Evolutionary conservation across 1,140 invertebrate genomes (phyloP).

Genomic region (Chrysoperla carnea): DNA sequence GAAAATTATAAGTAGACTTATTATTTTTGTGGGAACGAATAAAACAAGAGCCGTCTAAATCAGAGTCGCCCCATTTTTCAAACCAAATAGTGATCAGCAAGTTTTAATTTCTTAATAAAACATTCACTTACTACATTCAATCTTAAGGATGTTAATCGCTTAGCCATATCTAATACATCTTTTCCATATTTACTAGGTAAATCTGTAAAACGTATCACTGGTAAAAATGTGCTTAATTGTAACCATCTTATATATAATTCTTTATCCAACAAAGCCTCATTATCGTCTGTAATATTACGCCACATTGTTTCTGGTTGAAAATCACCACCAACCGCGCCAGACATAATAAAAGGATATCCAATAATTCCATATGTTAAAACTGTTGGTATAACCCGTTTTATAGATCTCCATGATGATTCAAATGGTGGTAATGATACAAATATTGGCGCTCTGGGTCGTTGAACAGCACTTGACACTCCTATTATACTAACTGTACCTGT

Average conservation of each 20-base stretch:
- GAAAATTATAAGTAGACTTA: no score
- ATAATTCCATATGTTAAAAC: constrained; percentile 68
- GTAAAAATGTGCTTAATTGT: constrained; percentile 82
- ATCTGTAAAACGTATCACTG: constrained; percentile 80
- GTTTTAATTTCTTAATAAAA: no score
- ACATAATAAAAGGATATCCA: constrained; percentile 83
- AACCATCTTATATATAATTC: constrained; percentile 90
- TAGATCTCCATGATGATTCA: constrained; percentile 72
- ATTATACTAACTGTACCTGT: constrained; percentile 39
- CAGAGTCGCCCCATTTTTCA: no score
- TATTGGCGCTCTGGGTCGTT: constrained; percentile 61
- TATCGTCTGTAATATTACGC: constrained; percentile 26
- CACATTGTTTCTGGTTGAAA: constrained; percentile 33
- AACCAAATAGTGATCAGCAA: no score
- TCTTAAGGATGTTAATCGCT: constrained; percentile 53
- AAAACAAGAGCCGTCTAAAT: no score
- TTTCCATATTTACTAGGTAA: constrained; percentile 73
- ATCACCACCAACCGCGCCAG: constrained; percentile 84
- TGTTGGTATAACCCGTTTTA: constrained; percentile 70
- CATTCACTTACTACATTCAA: constrained; percentile 39
- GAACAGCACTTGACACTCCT: constrained; percentile 66
- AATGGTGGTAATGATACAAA: constrained; percentile 77
- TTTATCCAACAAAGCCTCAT: constrained; percentile 48
- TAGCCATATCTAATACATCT: constrained; percentile 55
- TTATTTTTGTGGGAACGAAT: no score